Percentiles rank a stretch among this genome's conserved stretches.
phyloP scores from a whole-genome alignment of 2,888 invertebrate species.

The Neoaliturus tenellus region DNA sequence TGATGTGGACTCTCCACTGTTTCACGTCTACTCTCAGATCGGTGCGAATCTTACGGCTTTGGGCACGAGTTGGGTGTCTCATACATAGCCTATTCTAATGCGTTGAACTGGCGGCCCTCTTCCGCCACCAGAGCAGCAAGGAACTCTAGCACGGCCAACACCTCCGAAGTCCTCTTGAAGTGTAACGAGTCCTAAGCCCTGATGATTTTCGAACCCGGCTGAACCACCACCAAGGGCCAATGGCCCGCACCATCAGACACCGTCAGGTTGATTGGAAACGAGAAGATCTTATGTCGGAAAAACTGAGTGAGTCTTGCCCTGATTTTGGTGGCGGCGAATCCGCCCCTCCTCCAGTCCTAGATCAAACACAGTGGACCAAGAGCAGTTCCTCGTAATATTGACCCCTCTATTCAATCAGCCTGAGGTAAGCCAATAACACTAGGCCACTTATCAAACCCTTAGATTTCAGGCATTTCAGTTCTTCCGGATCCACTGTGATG shows the following conservation, averaged over 20 bases:
- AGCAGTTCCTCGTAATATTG: neutral
- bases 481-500: neutral
- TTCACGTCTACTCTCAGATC: neutral
- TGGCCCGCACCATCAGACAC: neutral
- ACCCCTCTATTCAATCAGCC: neutral
- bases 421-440: neutral
- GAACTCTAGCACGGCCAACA: neutral
- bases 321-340: neutral
- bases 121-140: neutral
- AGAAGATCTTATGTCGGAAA: neutral
- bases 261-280: neutral
- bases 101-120: neutral
- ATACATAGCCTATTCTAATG: neutral
- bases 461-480: neutral
- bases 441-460: neutral
- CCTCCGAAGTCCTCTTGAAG: neutral
- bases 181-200: neutral
- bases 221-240: neutral
- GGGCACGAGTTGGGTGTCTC: neutral
- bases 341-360: neutral
- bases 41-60: neutral
- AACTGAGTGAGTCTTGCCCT: neutral
- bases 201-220: neutral
- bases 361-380: neutral
- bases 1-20: neutral